phyloP scores from a whole-genome alignment of 2,113 vertebrate species.

The Ariopsis seemanni region DNA sequence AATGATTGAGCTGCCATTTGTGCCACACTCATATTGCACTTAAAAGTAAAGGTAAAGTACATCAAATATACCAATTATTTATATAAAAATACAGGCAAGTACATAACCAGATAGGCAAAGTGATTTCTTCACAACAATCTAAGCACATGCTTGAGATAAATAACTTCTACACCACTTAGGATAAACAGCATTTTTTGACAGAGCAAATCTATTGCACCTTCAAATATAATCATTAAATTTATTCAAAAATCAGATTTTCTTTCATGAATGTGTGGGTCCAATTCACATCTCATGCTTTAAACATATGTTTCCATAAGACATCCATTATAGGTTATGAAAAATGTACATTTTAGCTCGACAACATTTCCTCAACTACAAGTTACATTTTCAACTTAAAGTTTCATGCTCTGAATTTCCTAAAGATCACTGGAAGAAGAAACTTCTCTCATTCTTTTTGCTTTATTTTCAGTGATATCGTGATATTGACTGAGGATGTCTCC shows the following conservation, averaged over 20 bases:
- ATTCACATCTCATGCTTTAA: background rate
- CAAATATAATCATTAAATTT: background rate
- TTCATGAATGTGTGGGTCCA: background rate
- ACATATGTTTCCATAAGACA: background rate
- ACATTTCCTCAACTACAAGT: background rate
- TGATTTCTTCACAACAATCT: background rate
- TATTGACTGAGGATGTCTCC: background rate
- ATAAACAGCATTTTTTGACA: background rate
- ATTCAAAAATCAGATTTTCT: background rate
- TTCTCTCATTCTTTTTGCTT: background rate
- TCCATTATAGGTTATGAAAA: background rate
- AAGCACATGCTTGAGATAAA: background rate
- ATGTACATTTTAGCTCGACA: background rate
- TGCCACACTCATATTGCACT: background rate
- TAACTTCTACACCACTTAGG: background rate
- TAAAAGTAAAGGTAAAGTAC: background rate
- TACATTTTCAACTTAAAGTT: background rate
- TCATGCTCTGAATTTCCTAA: background rate
- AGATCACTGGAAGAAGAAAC: background rate
- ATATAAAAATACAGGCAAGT: background rate
- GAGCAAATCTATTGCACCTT: background rate
- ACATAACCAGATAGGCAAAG: background rate
- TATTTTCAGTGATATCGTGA: background rate
- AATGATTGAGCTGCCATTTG: background rate
- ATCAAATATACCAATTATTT: no score